These are phyloP conservation scores for Leptodirus hochenwartii DNA, from an alignment of 2,888 invertebrate genomes.

Conservation along the genomic window DNA sequence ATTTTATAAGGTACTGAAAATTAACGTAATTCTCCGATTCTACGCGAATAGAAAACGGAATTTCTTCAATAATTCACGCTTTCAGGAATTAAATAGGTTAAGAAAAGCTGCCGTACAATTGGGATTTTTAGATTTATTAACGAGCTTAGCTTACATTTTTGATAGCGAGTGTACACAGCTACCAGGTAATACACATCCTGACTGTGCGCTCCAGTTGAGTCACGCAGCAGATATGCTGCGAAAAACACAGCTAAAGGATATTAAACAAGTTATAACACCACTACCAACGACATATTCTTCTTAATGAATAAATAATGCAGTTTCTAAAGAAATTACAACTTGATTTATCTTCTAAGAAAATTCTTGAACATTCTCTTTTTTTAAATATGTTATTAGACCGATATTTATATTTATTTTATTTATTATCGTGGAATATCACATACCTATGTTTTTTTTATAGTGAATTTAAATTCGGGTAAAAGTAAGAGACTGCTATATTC, in stretches of 20 bases:
- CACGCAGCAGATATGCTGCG: constrained; percentile 72
- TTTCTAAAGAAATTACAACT: constrained; percentile 7
- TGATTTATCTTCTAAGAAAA: no score
- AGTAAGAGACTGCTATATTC: no score
- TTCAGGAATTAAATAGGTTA: constrained; percentile 76
- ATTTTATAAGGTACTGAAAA: constrained; percentile 63
- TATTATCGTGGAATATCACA: no score
- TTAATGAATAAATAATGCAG: no score
- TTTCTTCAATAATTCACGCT: no score
- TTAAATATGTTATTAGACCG: no score
- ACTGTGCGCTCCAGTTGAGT: constrained; percentile 75
- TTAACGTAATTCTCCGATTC: constrained; percentile 4
- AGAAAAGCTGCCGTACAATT: constrained; percentile 78
- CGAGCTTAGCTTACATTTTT: constrained; percentile 67
- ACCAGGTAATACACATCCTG: constrained; percentile 61
- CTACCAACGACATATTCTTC: constrained; percentile 25
- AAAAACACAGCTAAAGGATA: constrained; percentile 40
- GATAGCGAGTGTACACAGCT: constrained; percentile 76
- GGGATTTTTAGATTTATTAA: constrained; percentile 77
- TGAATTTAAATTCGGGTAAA: no score
- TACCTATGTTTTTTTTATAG: no score
- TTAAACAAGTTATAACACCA: constrained; percentile 25
- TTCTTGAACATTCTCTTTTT: no score
- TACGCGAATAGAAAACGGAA: no score
- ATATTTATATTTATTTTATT: no score